Evolutionary conservation across 2,113 vertebrate genomes (phyloP), one percentile per base, ranked within the genome.

Genomic region (Murina feae): DNA sequence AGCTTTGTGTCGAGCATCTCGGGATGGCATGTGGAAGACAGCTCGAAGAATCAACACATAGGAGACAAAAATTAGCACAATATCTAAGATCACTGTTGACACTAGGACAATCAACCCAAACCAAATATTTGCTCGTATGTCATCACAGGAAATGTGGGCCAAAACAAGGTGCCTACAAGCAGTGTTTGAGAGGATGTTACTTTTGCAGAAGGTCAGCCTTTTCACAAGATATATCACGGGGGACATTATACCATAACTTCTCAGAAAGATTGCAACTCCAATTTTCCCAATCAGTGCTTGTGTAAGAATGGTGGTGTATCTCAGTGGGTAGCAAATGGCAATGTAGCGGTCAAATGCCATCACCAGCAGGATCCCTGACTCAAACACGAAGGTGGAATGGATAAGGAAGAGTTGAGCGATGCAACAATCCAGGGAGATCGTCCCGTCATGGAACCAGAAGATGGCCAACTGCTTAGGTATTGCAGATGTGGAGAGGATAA

Each of bases 331-430:
- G n/a, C 71, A 79, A 37, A 94, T 79, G 44, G 92, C 95, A 47
- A 88, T 30, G 71, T 79, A 88, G 63, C 32, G 10, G 28, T 96
- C 92, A 78, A 91, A 84, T 0, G 65, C 84, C 92, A 96, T 86
- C 47, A 75, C 84, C 84, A 97, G 14, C 90, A 97, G 91, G 81
- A 95, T 93, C 21, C 84, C 81, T 9, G 96, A 97, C 94, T 98
- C 97, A 17, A 58, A 85, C 3, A 91, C 37, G 32, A 93, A 97
- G 0, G 92, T 82, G 5, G 53, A 86, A 12, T 44, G 4, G 35
- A 76, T 10, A 20, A 90, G 93, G 49, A 98, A 98, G 3, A 98
- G 1, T 37, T 98, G 96, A n/a, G 88, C 78, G 10, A 97, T 60
- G 16, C 97, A 97, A 16, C 53, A 0, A n/a, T 76, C 68, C 37